These are phyloP conservation scores for Corythornis madagascariensis DNA, from an alignment of 2,113 vertebrate genomes.

Conservation along the genomic window DNA sequence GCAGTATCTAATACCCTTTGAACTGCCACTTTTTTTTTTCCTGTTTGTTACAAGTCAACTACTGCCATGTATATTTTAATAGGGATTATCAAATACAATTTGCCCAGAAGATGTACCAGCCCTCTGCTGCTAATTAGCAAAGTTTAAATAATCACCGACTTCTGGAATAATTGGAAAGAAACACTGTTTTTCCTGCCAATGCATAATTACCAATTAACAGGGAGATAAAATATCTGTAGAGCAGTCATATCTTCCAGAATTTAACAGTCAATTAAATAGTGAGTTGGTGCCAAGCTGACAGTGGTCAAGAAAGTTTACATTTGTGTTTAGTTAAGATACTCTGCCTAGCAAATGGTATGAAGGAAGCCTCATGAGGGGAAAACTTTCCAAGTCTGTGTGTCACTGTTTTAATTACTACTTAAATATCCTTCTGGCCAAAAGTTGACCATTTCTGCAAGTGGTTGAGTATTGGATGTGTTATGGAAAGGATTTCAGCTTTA, in stretches of 20 bases:
- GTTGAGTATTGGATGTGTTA: background rate
- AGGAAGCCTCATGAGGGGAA: background rate
- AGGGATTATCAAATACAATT: conserved; percentile 80
- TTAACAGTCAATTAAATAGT: conserved; percentile 79
- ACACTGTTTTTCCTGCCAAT: conserved; percentile 78
- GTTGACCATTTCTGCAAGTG: background rate
- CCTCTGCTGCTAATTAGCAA: conserved; percentile 77
- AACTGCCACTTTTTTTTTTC: conserved; percentile 73
- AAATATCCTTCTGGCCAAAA: background rate
- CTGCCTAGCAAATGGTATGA: background rate
- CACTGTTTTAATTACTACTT: conserved; percentile 2
- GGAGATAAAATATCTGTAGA: conserved; percentile 75
- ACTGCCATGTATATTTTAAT: conserved; percentile 80
- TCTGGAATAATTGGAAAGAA: conserved; percentile 78
- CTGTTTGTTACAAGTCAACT: conserved; percentile 74
- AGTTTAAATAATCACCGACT: conserved; percentile 81
- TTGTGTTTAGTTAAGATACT: conserved; percentile 40
- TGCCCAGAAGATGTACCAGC: conserved; percentile 77
- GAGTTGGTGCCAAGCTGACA: conserved; percentile 64
- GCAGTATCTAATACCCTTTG: conserved; percentile 78
- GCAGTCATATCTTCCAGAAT: conserved; percentile 74
- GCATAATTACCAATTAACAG: conserved; percentile 82
- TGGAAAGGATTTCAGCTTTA: background rate
- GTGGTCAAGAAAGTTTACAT: conserved; percentile 74
- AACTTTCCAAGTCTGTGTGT: background rate